phyloP scores from a whole-genome alignment of 2,797 vertebrate genomes.

The Oryzias sinensis region DNA sequence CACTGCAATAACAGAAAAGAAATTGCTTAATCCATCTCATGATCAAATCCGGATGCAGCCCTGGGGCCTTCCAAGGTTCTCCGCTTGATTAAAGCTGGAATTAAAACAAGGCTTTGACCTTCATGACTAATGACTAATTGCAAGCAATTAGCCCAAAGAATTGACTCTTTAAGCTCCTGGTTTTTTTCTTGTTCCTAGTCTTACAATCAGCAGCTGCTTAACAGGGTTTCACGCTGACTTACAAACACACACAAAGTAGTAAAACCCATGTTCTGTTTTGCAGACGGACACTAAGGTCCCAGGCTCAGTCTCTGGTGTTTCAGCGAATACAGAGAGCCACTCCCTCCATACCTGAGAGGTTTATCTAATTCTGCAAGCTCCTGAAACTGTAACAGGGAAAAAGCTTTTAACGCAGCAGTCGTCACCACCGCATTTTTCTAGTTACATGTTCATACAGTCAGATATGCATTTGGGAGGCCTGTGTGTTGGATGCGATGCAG shows the following conservation, averaged over 20 bases:
- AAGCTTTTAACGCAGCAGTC: slow-evolving; percentile 33
- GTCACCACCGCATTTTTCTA: slow-evolving; percentile 51
- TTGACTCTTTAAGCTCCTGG: slow-evolving; percentile 56
- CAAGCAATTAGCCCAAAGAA: slow-evolving; percentile 73
- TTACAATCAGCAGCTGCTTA: slow-evolving; percentile 52
- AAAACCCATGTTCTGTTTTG: background rate
- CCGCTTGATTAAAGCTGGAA: slow-evolving; percentile 73
- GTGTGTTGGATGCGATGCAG: slow-evolving; percentile 13
- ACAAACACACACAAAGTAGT: slow-evolving; percentile 34
- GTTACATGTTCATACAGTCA: slow-evolving; percentile 49
- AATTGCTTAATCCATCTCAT: slow-evolving; percentile 32
- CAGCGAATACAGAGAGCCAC: slow-evolving; percentile 58
- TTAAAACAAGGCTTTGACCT: slow-evolving; percentile 77
- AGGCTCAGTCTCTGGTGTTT: slow-evolving; percentile 49
- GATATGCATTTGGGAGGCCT: slow-evolving; percentile 22
- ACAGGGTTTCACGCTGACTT: slow-evolving; percentile 24
- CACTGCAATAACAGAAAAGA: slow-evolving; percentile 42
- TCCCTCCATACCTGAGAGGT: slow-evolving; percentile 68
- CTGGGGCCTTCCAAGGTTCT: slow-evolving; percentile 59
- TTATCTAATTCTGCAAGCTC: slow-evolving; percentile 41
- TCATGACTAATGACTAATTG: slow-evolving; percentile 79
- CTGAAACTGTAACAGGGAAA: slow-evolving; percentile 21
- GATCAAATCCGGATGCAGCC: slow-evolving; percentile 43
- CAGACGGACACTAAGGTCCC: slow-evolving; percentile 1
- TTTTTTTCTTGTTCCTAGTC: slow-evolving; percentile 53